phyloP scores from a whole-genome alignment of 2,113 vertebrate genomes.

The Tauraco erythrolophus region DNA sequence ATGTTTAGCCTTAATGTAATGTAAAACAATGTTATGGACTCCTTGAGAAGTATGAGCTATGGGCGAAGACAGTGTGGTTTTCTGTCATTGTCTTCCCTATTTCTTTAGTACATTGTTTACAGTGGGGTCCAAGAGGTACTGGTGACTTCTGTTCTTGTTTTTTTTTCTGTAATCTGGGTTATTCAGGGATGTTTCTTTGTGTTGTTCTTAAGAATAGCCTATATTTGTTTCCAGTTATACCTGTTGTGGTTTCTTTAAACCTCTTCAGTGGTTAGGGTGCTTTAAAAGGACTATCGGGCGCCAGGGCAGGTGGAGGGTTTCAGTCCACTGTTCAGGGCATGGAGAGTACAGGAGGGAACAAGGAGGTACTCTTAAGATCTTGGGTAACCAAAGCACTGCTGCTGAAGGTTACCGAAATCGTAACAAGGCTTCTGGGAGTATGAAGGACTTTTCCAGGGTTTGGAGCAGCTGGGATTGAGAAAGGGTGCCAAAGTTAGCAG shows the following conservation, averaged over 20 bases:
- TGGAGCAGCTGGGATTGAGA: neutral
- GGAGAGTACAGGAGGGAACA: neutral
- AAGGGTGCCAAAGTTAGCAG: neutral
- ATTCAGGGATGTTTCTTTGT: neutral
- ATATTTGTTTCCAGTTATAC: neutral
- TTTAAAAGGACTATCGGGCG: neutral
- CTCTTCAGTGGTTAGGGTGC: neutral
- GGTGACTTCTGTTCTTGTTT: neutral
- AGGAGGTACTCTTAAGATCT: neutral
- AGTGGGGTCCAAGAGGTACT: neutral
- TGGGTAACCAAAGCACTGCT: neutral
- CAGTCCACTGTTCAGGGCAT: rapidly evolving
- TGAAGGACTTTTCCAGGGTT: neutral
- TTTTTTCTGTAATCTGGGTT: neutral
- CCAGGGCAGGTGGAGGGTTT: neutral
- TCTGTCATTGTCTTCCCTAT: neutral
- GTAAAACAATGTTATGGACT: neutral
- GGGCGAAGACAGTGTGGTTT: neutral
- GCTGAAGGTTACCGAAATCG: neutral
- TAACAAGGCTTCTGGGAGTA: neutral
- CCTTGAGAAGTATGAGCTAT: neutral
- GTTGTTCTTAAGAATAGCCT: neutral
- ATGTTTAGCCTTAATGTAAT: neutral
- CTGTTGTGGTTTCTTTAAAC: neutral
- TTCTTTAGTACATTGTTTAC: neutral